Evolutionary conservation across 2,888 invertebrate species (phyloP).

Genomic region (Diplazon laetatorius): DNA sequence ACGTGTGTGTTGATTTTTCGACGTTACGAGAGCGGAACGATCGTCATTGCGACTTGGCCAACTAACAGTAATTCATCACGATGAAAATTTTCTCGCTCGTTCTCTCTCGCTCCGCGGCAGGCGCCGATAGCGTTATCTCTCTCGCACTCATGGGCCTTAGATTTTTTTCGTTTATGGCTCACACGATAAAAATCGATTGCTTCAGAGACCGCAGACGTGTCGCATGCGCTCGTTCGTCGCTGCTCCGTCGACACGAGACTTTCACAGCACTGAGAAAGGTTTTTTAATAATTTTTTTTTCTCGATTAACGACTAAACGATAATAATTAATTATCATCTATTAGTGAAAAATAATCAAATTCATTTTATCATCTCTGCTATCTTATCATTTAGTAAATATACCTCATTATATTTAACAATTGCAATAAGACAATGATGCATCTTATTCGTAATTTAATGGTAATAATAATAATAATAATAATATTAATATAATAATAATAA

Average conservation of each 20-base stretch:
- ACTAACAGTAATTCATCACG: too few relatives aligned
- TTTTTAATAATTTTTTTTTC: slow-evolving; percentile 69
- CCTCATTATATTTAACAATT: slow-evolving; percentile 79
- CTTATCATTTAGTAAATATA: slow-evolving; percentile 80
- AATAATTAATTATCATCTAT: slow-evolving; percentile 77
- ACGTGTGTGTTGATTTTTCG: slow-evolving; percentile 6
- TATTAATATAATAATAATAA: slow-evolving; percentile 40
- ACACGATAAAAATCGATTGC: slow-evolving; percentile 60
- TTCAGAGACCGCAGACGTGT: slow-evolving; percentile 51
- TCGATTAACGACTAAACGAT: slow-evolving; percentile 79
- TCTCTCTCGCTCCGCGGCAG: too few relatives aligned
- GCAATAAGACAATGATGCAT: slow-evolving; percentile 76
- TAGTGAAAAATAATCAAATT: slow-evolving; percentile 79
- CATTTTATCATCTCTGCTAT: slow-evolving; percentile 55
- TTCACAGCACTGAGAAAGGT: slow-evolving; percentile 81
- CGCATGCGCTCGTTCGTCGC: slow-evolving; percentile 70
- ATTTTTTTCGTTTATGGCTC: slow-evolving; percentile 48
- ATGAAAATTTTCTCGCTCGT: too few relatives aligned
- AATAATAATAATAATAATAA: slow-evolving; percentile 63
- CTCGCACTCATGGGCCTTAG: too few relatives aligned
- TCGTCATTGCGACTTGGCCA: slow-evolving; percentile 40
- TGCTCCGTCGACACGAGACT: slow-evolving; percentile 71
- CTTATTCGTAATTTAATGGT: slow-evolving; percentile 62
- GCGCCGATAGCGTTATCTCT: too few relatives aligned
- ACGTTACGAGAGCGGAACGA: slow-evolving; percentile 49